Base-by-base conservation (phyloP, 2,888 invertebrate genomes). In the Galeopsomyia nigrocyanea region DNA sequence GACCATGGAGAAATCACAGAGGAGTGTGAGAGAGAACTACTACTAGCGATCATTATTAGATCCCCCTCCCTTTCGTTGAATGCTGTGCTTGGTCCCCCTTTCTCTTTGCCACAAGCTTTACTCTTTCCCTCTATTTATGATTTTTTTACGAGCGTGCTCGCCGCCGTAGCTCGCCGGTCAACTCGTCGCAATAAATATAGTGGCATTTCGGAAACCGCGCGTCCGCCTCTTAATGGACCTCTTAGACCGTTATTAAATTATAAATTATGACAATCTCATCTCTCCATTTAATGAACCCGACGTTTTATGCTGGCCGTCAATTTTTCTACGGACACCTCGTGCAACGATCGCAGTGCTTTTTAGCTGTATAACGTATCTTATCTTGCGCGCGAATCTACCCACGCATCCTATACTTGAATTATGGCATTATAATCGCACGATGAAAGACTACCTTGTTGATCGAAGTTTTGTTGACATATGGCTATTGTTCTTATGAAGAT, bases 211-310 rank as follows among this genome's bases (percentile, higher is more conserved):
- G 80, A 82, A 82, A 84, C 79, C 79, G 26, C 79, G 26, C 26
- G 78, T 82, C 80, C 80, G 78, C 77, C 79, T 80, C 81, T 82
- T 84, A 84, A 84, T 85, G 79, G 81, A 76, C 80, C 81, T 83
- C 82, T 84, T 84, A 84, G 81, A 75, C 80, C 80, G 82, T 83
- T 84, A 84, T 84, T 84, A 83, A 84, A 84, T 85, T 83, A 83
- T 84, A 84, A 84, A 82, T 84, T 84, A 84, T 82, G 83, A 82
- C 83, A 82, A 83, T 83, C 80, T 83, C 80, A 79, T 82, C 79
- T 79, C 76, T 51, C 19, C 71, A 80, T 80, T 83, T 84, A 83
- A 84, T 79, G 81, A 84, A 81, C 80, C 80, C 76, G 79, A 80
- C 81, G 77, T 83, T 83, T 83, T 81, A 83, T 78, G 80, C 76